These are phyloP conservation scores for Apodemus speciosus DNA, from an alignment of 2,113 vertebrate species.

Conservation along the genomic window DNA sequence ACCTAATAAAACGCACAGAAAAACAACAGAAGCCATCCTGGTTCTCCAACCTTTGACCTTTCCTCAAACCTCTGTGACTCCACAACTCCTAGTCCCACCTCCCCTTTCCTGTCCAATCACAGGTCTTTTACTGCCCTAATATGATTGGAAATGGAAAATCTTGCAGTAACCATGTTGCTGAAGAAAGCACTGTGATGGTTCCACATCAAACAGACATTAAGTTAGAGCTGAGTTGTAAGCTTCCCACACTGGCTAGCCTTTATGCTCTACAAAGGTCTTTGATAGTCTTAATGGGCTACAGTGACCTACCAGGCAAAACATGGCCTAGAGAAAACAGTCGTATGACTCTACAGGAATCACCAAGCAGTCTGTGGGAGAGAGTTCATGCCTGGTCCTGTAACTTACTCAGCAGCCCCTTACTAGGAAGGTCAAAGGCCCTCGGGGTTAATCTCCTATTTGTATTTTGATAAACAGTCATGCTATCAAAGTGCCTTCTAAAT, in stretches of 20 bases:
- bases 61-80: no score
- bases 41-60: no score
- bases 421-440: not conserved
- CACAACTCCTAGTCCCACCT: no score
- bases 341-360: not conserved
- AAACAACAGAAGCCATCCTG: no score
- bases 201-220: not conserved
- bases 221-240: not conserved
- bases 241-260: not conserved
- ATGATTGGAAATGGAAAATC: no score
- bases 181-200: no score
- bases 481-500: not conserved
- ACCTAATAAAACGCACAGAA: no score
- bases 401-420: not conserved
- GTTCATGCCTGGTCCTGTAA: not conserved
- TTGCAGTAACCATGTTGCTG: no score
- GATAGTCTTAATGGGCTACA: not conserved
- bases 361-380: not conserved
- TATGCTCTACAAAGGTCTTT: not conserved
- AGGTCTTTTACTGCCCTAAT: no score
- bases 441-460: not conserved
- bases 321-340: not conserved
- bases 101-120: no score
- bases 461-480: not conserved
- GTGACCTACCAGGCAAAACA: not conserved